A percentile compares a stretch with the other conserved stretches of the same genome.
Conservation (phyloP, 1,140 invertebrate genomes). For the Schlechtendalia chinensis region DNA sequence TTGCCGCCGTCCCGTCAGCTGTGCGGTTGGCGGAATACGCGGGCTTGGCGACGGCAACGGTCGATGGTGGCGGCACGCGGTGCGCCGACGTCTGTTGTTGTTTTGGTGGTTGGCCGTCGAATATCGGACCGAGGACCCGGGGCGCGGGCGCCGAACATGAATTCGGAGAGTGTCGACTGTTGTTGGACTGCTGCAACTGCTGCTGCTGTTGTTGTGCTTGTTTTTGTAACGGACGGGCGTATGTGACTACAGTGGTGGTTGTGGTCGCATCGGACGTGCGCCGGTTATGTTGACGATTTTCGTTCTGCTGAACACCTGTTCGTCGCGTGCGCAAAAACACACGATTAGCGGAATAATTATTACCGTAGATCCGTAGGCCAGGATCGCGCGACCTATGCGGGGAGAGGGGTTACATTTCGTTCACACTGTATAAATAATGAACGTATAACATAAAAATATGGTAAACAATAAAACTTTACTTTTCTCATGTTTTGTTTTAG, state of each 20-base stretch:
- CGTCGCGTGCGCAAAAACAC: background rate
- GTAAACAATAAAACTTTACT: no score
- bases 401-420: no score
- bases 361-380: no score
- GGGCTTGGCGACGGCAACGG: background rate
- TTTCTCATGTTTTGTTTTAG: no score
- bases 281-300: background rate
- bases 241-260: background rate
- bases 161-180: no score
- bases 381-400: no score
- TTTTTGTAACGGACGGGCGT: slow-evolving; percentile 10
- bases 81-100: background rate
- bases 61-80: background rate
- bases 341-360: no score
- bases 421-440: no score
- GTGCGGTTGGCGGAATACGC: background rate
- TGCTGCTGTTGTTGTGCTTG: slow-evolving; percentile 1
- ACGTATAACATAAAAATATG: no score
- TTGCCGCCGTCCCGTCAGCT: background rate
- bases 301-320: background rate
- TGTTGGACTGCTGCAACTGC: background rate
- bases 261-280: background rate
- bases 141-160: background rate
- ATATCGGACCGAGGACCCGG: background rate
- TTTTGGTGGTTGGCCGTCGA: background rate